These are phyloP conservation scores for Pelodytes ibericus DNA, from an alignment of 2,797 vertebrate genomes.

Conservation along the genomic window DNA sequence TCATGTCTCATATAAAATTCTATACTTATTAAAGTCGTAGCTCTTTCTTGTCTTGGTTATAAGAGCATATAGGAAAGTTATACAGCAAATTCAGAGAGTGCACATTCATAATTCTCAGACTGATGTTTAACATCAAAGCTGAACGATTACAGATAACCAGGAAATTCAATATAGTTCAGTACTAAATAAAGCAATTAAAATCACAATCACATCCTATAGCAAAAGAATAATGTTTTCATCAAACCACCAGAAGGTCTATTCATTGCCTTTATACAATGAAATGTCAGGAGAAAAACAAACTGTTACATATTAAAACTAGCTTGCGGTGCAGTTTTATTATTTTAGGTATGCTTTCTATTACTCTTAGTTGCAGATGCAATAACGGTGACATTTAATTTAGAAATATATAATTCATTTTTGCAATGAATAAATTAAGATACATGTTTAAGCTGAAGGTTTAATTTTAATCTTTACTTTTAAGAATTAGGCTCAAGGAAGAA, in stretches of 20 bases:
- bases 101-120: constrained; percentile 8
- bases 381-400: not conserved
- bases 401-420: not conserved
- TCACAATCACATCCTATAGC: constrained; percentile 3
- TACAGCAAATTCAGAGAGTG: not conserved
- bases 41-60: constrained; percentile 6
- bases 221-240: not conserved
- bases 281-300: constrained; percentile 18
- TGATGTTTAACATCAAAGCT: constrained; percentile 7
- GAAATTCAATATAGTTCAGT: constrained; percentile 4
- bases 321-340: constrained; percentile 9
- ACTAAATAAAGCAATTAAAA: constrained; percentile 31
- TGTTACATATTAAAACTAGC: constrained; percentile 28
- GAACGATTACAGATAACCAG: constrained; percentile 15
- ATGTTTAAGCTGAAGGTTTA: not conserved
- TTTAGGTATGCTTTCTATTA: constrained; percentile 12
- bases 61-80: not conserved
- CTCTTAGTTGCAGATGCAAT: constrained; percentile 3
- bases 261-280: constrained; percentile 9
- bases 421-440: not conserved
- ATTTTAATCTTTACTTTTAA: constrained; percentile 1
- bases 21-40: constrained; percentile 31
- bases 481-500: not conserved
- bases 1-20: constrained; percentile 15
- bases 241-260: constrained; percentile 1